Base-by-base conservation (phyloP, 2,888 invertebrate species). In the Salticus scenicus region DNA sequence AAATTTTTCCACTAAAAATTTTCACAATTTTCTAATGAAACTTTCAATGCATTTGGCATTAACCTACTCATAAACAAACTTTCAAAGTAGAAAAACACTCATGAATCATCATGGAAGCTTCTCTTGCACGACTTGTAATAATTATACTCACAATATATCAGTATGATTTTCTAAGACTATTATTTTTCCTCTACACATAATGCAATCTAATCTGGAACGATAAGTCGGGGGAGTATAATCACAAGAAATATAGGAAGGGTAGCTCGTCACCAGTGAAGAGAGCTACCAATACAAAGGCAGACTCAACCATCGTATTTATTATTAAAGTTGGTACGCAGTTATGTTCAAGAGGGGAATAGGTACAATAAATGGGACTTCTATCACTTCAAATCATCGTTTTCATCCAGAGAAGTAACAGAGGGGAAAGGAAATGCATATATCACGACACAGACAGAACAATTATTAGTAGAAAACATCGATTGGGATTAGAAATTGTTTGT, bases 371-470 rank as follows among this genome's bases (percentile, higher is more conserved):
- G 82, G 82, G 72, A 72, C 82, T 76, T 66, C 82, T 83, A 83
- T 83, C 82, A 83, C 76, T 83, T 83, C 82, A 76, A 76, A 82
- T 76, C 76, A 76, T 76, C 82, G 71, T 76, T 83, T 83, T 83
- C 76, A 82, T 82, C 72, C 82, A 83, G 76, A 83, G 57, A 0
- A 57, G 57, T 57, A 66, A 72, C 69, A 63, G 76, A 41, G 51
- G 67, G 41, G 42, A n/a, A n/a, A n/a, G n/a, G 82, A 76, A 83
- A 83, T 83, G 74, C 66, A 66, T 70, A 77, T 20, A 82, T 83
- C 82, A 76, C 82, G 76, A 75, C 33, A 67, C 27, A 64, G 28
- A 82, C 47, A 75, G 70, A 74, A 28, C 28, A 51, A 82, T 82
- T 75, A 82, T 80, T 80, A 80, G 67, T 66, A 73, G 64, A 80